Evolutionary conservation across 1,140 invertebrate genomes (phyloP).

Genomic region (Drosophila bocki): DNA sequence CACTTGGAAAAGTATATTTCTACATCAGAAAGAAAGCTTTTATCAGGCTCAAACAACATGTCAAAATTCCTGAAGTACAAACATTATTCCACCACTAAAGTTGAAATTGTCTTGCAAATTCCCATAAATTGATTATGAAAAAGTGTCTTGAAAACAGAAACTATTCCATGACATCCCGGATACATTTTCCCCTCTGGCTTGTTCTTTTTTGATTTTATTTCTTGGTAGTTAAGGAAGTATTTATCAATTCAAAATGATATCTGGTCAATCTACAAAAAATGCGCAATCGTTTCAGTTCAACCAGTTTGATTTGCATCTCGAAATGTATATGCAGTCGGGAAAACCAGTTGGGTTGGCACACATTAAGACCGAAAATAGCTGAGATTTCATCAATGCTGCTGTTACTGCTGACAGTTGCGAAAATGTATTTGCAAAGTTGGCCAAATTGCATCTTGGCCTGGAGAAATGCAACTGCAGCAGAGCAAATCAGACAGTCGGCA

Average conservation of each 20-base stretch:
- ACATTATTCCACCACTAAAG: neutral
- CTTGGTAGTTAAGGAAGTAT: constrained; percentile 35
- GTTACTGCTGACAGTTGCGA: constrained; percentile 29
- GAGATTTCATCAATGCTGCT: constrained; percentile 29
- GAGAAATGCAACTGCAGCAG: constrained; percentile 13
- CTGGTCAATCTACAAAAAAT: constrained; percentile 40
- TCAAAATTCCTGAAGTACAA: neutral
- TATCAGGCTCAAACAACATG: neutral
- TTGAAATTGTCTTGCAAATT: neutral
- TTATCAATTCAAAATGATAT: constrained; percentile 47
- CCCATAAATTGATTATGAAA: constrained; percentile 5
- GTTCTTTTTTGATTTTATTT: neutral
- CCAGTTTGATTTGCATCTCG: constrained; percentile 54
- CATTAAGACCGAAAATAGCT: constrained; percentile 32
- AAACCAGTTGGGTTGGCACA: constrained; percentile 44
- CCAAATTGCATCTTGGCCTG: constrained; percentile 23
- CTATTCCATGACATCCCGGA: constrained; percentile 13
- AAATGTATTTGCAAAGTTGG: constrained; percentile 25
- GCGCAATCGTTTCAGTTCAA: constrained; percentile 33
- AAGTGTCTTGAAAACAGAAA: neutral
- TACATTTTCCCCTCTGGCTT: constrained; percentile 1
- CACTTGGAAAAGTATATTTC: constrained; percentile 3
- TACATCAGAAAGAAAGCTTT: neutral
- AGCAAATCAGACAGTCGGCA: neutral
- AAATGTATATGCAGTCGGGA: constrained; percentile 28